These are phyloP conservation scores for Tachycineta bicolor DNA, from an alignment of 2,113 vertebrate species.

Conservation along the genomic window DNA sequence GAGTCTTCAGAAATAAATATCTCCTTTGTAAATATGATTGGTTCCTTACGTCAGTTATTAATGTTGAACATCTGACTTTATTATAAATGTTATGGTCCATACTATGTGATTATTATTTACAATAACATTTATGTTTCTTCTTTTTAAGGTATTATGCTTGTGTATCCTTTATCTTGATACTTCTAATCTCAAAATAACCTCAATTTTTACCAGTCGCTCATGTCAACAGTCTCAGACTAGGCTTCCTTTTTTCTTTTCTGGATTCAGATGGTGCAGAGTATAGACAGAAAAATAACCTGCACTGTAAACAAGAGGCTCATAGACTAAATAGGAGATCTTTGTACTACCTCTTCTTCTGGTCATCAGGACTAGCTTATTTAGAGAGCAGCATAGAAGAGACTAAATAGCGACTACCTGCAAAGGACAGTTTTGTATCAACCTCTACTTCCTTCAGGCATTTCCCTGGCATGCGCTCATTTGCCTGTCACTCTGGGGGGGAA, in stretches of 20 bases:
- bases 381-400: neutral
- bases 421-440: neutral
- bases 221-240: neutral
- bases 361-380: neutral
- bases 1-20: constrained; percentile 4
- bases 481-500: neutral
- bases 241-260: neutral
- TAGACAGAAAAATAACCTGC: neutral
- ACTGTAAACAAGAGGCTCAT: neutral
- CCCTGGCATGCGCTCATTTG: neutral
- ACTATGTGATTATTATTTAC: neutral
- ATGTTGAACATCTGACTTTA: neutral
- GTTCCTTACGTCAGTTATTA: constrained; percentile 9
- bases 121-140: neutral
- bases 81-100: neutral
- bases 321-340: neutral
- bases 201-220: neutral
- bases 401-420: neutral
- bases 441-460: neutral
- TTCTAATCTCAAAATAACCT: neutral
- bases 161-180: neutral
- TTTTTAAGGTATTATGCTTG: neutral
- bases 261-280: neutral
- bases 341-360: neutral
- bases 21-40: neutral